Conservation (phyloP, 2,797 vertebrate species). For the Podarcis siculus region DNA sequence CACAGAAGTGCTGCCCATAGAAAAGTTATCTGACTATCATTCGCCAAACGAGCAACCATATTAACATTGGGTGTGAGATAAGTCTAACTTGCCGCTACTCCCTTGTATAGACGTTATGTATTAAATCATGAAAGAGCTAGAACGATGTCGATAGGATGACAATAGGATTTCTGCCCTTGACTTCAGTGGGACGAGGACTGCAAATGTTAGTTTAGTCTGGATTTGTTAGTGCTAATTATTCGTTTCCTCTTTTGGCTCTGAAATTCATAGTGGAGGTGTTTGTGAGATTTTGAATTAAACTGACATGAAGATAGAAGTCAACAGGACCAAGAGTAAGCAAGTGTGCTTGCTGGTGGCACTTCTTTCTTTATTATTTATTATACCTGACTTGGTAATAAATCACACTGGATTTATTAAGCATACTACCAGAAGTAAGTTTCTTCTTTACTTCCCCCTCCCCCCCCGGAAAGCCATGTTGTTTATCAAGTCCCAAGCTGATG, state of each 20-base stretch:
- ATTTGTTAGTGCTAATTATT: not conserved
- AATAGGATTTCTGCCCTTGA: not conserved
- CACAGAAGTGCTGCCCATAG: not conserved
- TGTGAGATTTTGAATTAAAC: not conserved
- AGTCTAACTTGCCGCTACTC: not conserved
- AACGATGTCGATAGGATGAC: too few species aligned
- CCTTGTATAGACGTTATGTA: not conserved
- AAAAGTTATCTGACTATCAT: not conserved
- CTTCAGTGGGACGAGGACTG: not conserved
- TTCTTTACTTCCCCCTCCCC: not conserved
- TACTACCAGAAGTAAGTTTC: not conserved
- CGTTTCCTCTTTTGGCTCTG: not conserved
- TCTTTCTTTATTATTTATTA: not conserved
- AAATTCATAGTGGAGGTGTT: not conserved
- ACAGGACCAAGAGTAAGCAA: not conserved
- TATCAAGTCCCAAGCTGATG: slow-evolving; percentile 4
- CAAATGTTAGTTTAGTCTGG: not conserved
- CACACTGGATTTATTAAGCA: not conserved
- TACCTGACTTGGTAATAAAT: not conserved
- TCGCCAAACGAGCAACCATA: not conserved
- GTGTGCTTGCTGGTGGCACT: not conserved
- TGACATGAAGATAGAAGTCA: not conserved
- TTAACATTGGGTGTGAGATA: not conserved
- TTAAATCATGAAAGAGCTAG: not conserved
- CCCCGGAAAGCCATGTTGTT: not conserved